Percentiles rank a stretch among this genome's conserved stretches.
Evolutionary conservation across 2,797 vertebrate species (phyloP).

Genomic region (Clarias platycephalus): DNA sequence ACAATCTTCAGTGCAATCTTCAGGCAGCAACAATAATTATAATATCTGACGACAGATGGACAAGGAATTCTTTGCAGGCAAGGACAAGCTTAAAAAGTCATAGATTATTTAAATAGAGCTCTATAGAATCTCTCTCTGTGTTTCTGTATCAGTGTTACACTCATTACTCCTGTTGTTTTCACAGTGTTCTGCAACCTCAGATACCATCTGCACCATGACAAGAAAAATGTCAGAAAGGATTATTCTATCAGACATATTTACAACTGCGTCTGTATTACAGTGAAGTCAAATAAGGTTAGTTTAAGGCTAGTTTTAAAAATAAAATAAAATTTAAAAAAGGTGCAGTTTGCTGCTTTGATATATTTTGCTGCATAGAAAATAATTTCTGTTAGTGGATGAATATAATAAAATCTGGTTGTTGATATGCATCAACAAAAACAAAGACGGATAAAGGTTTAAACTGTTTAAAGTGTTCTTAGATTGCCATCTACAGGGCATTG

Average conservation of each 20-base stretch:
- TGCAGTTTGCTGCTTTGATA: neutral
- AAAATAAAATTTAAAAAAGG: neutral
- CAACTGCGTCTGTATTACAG: neutral
- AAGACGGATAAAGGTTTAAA: neutral
- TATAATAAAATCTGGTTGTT: neutral
- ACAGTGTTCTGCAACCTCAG: slow-evolving; percentile 31
- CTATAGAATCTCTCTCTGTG: slow-evolving; percentile 1
- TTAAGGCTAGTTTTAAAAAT: neutral
- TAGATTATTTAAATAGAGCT: neutral
- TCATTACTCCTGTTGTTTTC: slow-evolving; percentile 46
- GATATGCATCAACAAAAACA: neutral
- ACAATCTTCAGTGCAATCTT: neutral
- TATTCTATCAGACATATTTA: slow-evolving; percentile 4
- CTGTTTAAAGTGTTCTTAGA: neutral
- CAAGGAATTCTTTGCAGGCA: neutral
- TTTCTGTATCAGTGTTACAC: slow-evolving; percentile 54
- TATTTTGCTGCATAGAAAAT: neutral
- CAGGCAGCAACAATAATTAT: slow-evolving; percentile 4
- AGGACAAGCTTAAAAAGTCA: neutral
- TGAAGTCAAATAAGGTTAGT: neutral
- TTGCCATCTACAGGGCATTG: slow-evolving; percentile 36
- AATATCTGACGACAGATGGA: neutral
- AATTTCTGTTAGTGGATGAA: neutral
- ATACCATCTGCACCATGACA: slow-evolving; percentile 31
- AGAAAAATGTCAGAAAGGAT: slow-evolving; percentile 60